Percentiles rank a stretch among this genome's conserved stretches.
Conservation (phyloP, 1,140 invertebrate species). For the Venustaconcha ellipsiformis region DNA sequence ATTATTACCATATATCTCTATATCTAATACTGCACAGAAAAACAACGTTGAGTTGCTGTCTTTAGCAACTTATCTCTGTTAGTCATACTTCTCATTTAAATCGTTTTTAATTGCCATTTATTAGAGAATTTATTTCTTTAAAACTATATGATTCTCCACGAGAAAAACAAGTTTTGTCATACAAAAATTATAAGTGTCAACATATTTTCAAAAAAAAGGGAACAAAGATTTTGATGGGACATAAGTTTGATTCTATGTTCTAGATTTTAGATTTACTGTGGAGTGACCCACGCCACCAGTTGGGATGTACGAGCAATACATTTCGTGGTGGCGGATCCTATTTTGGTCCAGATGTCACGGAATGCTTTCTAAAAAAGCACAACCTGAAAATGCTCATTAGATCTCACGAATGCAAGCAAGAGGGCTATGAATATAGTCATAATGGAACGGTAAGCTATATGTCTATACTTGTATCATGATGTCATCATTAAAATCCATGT, state of each 20-base stretch:
- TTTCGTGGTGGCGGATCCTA: constrained; percentile 90
- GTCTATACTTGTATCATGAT: not conserved
- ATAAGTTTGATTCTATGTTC: constrained; percentile 28
- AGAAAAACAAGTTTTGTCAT: too few species aligned
- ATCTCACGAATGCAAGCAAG: constrained; percentile 92
- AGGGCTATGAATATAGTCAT: constrained; percentile 89
- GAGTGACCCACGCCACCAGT: constrained; percentile 84
- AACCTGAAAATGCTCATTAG: constrained; percentile 83
- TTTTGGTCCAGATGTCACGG: constrained; percentile 90
- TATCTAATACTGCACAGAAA: too few species aligned
- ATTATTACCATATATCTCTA: too few species aligned
- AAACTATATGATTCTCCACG: too few species aligned
- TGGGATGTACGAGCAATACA: constrained; percentile 82
- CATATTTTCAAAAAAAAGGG: not conserved
- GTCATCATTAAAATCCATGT: not conserved
- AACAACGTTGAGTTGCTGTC: too few species aligned
- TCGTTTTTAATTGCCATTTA: too few species aligned
- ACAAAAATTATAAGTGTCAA: too few species aligned
- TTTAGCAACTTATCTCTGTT: too few species aligned
- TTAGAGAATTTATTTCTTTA: too few species aligned
- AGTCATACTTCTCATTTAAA: too few species aligned
- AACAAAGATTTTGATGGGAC: not conserved
- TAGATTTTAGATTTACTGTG: constrained; percentile 91
- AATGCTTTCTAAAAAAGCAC: constrained; percentile 81
- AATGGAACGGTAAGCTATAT: constrained; percentile 76